Percentiles rank a stretch among this genome's conserved stretches.
Evolutionary conservation across 2,113 vertebrate genomes (phyloP).

Genomic region (Cranoglanis bouderius): DNA sequence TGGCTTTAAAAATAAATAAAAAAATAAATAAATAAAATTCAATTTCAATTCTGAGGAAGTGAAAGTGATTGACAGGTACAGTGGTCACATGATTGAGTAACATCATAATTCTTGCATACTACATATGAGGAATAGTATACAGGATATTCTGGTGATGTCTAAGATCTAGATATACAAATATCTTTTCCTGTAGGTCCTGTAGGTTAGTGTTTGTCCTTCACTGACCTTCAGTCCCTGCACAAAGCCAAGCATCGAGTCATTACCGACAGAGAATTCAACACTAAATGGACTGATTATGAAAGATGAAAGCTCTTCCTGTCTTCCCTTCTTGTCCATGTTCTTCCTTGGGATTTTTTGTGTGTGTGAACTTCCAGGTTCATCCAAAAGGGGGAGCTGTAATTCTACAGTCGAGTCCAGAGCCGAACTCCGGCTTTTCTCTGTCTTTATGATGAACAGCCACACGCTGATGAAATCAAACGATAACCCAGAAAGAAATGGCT

Average conservation of each 20-base stretch:
- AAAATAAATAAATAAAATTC: too few species aligned
- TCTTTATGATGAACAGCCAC: slow-evolving; percentile 40
- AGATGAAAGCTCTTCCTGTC: neutral
- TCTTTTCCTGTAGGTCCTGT: neutral
- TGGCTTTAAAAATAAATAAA: too few species aligned
- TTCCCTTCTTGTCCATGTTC: neutral
- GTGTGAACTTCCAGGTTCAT: neutral
- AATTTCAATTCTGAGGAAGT: too few species aligned
- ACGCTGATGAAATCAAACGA: slow-evolving; percentile 56
- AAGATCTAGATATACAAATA: neutral
- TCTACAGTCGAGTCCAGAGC: neutral
- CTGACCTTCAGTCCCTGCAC: neutral
- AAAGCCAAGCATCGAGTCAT: neutral
- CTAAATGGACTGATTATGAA: neutral
- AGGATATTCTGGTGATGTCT: neutral
- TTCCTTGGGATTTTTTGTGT: neutral
- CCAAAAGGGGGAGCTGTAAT: slow-evolving; percentile 49
- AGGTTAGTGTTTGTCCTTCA: neutral
- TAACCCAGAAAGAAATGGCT: slow-evolving; percentile 49
- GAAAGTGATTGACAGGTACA: neutral
- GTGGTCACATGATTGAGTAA: neutral
- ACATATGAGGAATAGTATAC: neutral
- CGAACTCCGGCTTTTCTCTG: slow-evolving; percentile 1
- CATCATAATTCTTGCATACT: neutral
- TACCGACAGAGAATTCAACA: neutral